Percentiles rank a stretch among this genome's conserved stretches.
These are phyloP conservation scores for Prionchulus punctatus DNA, from an alignment of 2,888 invertebrate genomes.

Conservation along the genomic window DNA sequence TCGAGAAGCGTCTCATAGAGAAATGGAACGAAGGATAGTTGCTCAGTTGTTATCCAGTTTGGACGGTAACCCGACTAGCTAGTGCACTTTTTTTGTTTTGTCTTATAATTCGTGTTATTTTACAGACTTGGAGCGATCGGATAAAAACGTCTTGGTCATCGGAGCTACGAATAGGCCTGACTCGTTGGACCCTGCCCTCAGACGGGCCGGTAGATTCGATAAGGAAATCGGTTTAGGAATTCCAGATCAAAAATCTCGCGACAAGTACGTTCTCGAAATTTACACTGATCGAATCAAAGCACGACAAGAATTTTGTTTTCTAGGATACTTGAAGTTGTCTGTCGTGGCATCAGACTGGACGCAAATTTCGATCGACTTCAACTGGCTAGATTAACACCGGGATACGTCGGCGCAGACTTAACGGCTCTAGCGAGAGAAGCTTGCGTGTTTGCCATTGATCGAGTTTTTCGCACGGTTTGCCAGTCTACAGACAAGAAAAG, in stretches of 20 bases:
- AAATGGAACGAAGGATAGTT: slow-evolving; percentile 89
- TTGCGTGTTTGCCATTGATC: slow-evolving; percentile 65
- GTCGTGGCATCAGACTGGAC: slow-evolving; percentile 51
- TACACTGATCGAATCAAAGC: background rate
- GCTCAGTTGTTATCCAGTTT: slow-evolving; percentile 73
- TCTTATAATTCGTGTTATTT: background rate
- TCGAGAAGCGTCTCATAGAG: slow-evolving; percentile 69
- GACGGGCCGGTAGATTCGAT: slow-evolving; percentile 80
- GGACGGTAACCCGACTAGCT: slow-evolving; percentile 59
- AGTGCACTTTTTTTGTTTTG: too few relatives aligned
- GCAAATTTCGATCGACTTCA: slow-evolving; percentile 52
- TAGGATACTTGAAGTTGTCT: slow-evolving; percentile 58
- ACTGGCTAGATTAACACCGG: slow-evolving; percentile 72
- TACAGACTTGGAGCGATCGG: background rate
- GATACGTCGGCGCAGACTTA: slow-evolving; percentile 88
- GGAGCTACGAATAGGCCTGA: slow-evolving; percentile 93
- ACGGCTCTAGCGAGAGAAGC: slow-evolving; percentile 69
- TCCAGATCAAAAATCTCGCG: slow-evolving; percentile 45
- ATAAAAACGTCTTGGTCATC: slow-evolving; percentile 43
- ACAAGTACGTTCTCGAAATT: background rate
- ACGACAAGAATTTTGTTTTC: too few relatives aligned
- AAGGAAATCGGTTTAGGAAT: slow-evolving; percentile 83
- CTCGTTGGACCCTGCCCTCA: slow-evolving; percentile 71
- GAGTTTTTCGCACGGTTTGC: too few relatives aligned
- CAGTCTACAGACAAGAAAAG: too few relatives aligned